Evolutionary conservation across 2,113 vertebrate genomes (phyloP).

Genomic region (Lagopus muta): DNA sequence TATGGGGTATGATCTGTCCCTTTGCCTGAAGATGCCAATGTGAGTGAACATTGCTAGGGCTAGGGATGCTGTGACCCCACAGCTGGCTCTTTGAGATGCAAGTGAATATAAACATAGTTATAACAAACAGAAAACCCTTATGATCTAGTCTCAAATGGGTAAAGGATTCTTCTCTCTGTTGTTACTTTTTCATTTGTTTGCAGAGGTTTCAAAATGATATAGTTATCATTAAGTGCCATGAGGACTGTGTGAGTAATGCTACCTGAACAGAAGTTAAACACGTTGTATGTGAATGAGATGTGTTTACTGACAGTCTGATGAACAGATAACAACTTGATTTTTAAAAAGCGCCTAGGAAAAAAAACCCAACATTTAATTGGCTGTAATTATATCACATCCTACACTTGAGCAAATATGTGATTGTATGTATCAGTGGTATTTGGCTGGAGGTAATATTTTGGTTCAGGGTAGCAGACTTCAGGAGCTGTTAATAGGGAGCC

Average conservation of each 20-base stretch:
- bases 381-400: conserved; percentile 2
- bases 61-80: not conserved
- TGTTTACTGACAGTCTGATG: conserved; percentile 51
- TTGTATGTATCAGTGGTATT: not conserved
- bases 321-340: conserved; percentile 47
- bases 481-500: not conserved
- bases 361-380: not conserved
- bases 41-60: not conserved
- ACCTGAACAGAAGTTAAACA: conserved; percentile 42
- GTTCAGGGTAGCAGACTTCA: not conserved
- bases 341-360: conserved; percentile 20
- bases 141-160: not conserved
- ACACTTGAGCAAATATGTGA: not conserved
- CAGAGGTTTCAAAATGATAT: not conserved
- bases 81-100: not conserved
- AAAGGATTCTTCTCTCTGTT: not conserved
- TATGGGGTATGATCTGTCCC: not conserved
- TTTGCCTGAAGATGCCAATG: not conserved
- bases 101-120: not conserved
- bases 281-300: not conserved
- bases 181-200: not conserved
- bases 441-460: not conserved
- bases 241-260: not conserved
- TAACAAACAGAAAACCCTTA: not conserved
- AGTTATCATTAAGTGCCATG: not conserved